Evolutionary conservation across 2,888 invertebrate genomes (phyloP), one percentile per base, ranked within the genome.

Genomic region (Clivina fossor): DNA sequence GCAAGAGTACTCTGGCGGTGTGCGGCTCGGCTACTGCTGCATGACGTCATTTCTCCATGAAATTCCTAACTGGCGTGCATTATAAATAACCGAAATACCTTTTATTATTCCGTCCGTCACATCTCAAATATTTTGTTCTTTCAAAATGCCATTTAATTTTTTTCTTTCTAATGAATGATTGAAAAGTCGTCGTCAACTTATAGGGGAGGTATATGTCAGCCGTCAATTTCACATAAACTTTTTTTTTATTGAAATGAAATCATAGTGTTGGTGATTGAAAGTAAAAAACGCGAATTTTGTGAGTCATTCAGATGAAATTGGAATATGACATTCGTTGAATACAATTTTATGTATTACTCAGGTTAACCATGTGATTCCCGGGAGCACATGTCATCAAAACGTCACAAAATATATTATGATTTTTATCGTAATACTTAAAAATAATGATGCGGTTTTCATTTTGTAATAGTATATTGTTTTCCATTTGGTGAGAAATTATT

Each of bases 21-120:
- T 64, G 65, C 65, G 62, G 63, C 61, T 53, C 44, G 53, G 53
- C 51, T 51, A 51, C 61, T 61, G n/a, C n/a, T n/a, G 62, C 48
- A 64, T 70, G 69, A 70, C 70, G 70, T 70, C 70, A 70, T 65
- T 61, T 66, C 63, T 69, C 66, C 68, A 69, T 68, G 68, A 71
- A 69, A 69, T 70, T 69, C 67, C 67, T 66, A 63, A 67, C 67
- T 66, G 62, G 66, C 68, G 64, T 69, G 65, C 65, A 69, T 68
- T 69, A 70, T 69, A 70, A 71, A 71, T 71, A 71, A 69, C 69
- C 65, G 62, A 63, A 65, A 63, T 62, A 60, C 58, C 60, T 60
- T 58, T 47, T 57, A 57, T 59, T 53, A 53, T 53, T 19, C 35
- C 43, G 20, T 53, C 43, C n/a, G n/a, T n/a, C n/a, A n/a, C n/a